A percentile compares a stretch with the other conserved stretches of the same genome.
phyloP scores from a whole-genome alignment of 2,797 vertebrate species.

The Erpetoichthys calabaricus region DNA sequence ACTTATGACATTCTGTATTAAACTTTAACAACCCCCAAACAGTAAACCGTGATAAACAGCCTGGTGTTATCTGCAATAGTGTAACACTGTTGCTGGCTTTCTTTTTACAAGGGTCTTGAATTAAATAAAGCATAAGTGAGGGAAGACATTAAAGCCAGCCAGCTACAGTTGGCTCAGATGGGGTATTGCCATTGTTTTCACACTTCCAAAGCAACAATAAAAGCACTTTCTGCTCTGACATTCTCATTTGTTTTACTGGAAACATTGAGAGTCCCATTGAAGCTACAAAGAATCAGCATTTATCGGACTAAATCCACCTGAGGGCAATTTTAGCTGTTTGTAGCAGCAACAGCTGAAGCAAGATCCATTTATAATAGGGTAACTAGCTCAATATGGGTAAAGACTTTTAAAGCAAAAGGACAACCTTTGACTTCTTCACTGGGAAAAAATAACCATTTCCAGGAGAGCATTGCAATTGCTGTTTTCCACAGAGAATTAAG shows the following conservation, averaged over 20 bases:
- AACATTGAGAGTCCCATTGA: background rate
- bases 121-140: background rate
- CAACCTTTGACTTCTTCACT: no score
- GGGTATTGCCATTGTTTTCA: background rate
- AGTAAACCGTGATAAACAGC: no score
- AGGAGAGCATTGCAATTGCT: no score
- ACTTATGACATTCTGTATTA: no score
- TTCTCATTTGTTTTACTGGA: background rate
- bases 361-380: background rate
- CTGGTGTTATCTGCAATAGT: no score
- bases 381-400: background rate
- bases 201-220: background rate
- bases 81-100: no score
- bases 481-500: no score
- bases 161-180: background rate
- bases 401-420: background rate
- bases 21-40: no score
- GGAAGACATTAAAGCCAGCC: no score
- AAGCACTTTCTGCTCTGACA: background rate
- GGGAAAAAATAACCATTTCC: no score
- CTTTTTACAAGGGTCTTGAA: no score
- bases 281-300: background rate
- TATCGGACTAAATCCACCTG: background rate
- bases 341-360: background rate
- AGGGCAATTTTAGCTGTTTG: conserved; percentile 1